A percentile compares a stretch with the other conserved stretches of the same genome.
Conservation (phyloP, 1,140 invertebrate genomes). For the Choristoneura fumiferana region DNA sequence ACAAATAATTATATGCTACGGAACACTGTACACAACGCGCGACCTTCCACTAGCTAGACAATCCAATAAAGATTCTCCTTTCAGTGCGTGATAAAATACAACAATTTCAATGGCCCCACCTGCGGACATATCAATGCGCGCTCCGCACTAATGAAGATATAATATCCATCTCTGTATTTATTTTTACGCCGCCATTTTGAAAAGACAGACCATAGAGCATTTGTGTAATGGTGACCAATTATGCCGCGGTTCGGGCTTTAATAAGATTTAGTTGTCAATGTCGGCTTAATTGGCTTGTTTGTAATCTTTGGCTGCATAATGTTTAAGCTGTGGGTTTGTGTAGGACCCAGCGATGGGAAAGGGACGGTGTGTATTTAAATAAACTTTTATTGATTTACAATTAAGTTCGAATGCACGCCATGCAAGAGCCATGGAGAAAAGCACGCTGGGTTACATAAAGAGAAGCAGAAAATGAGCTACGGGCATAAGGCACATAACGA, state of each 20-base stretch:
- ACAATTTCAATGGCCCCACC: slow-evolving; percentile 21
- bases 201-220: slow-evolving; percentile 17
- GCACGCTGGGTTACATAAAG: too few relatives aligned
- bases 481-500: too few relatives aligned
- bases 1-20: too few relatives aligned
- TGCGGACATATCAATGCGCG: slow-evolving; percentile 19
- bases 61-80: slow-evolving; percentile 15
- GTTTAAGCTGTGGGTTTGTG: not conserved
- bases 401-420: too few relatives aligned
- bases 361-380: too few relatives aligned
- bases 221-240: slow-evolving; percentile 19
- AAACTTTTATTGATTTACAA: too few relatives aligned
- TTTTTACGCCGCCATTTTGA: slow-evolving; percentile 19
- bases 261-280: slow-evolving; percentile 18
- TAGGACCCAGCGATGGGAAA: not conserved
- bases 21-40: too few relatives aligned
- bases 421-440: too few relatives aligned
- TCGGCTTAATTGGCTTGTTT: slow-evolving; percentile 15
- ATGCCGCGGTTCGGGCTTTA: not conserved
- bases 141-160: slow-evolving; percentile 20
- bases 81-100: slow-evolving; percentile 21
- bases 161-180: slow-evolving; percentile 19
- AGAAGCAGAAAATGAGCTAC: too few relatives aligned
- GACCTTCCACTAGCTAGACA: slow-evolving; percentile 1
- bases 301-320: slow-evolving; percentile 3